phyloP scores from a whole-genome alignment of 2,113 vertebrate species.

The Misgurnus anguillicaudatus region DNA sequence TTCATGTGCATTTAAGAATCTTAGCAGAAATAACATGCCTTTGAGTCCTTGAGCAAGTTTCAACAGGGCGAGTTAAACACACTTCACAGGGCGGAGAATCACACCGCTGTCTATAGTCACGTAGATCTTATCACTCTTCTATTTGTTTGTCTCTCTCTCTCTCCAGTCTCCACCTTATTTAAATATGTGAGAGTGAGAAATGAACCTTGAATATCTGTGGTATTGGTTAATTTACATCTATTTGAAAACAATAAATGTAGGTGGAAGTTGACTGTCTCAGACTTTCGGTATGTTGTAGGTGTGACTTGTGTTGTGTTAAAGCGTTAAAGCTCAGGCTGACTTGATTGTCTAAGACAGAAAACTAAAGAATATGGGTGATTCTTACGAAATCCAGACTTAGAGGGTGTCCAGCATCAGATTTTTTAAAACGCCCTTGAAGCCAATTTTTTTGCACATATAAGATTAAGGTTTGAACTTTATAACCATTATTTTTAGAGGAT shows the following conservation, averaged over 20 bases:
- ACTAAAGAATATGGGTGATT: too few relatives aligned
- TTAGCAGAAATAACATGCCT: neutral
- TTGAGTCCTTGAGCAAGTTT: conserved; percentile 5
- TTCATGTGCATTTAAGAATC: neutral
- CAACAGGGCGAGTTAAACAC: neutral
- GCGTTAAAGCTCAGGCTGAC: neutral
- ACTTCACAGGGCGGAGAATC: neutral
- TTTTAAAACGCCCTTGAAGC: too few relatives aligned
- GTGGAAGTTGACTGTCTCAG: neutral
- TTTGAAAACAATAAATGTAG: neutral
- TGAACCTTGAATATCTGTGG: neutral
- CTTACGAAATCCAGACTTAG: too few relatives aligned
- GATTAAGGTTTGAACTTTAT: too few relatives aligned
- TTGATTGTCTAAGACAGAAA: too few relatives aligned
- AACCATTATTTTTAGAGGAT: too few relatives aligned
- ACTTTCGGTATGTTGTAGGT: neutral
- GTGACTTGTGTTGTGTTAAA: neutral
- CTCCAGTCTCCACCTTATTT: neutral
- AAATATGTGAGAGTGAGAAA: neutral
- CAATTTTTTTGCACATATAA: too few relatives aligned
- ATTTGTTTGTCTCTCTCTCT: neutral
- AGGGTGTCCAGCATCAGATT: too few relatives aligned
- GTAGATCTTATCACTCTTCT: conserved; percentile 10
- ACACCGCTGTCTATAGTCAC: neutral
- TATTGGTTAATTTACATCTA: conserved; percentile 6